A percentile compares a stretch with the other conserved stretches of the same genome.
Conservation (phyloP, 2,797 vertebrate genomes). For the Falco peregrinus region DNA sequence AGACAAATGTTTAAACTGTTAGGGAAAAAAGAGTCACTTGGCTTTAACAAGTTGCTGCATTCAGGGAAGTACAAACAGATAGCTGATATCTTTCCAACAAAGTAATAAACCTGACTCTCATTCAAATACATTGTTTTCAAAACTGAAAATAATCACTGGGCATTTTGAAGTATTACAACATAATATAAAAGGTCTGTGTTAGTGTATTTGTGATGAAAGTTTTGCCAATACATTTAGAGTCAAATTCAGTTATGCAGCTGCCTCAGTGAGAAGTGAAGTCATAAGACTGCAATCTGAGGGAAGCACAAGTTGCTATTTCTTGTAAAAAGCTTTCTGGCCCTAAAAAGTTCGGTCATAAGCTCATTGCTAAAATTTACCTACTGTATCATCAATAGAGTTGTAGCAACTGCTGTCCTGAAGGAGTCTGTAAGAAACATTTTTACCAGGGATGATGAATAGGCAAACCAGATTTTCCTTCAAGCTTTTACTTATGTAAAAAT, state of each 20-base stretch:
- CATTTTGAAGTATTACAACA: background rate
- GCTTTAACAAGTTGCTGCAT: background rate
- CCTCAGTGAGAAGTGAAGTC: background rate
- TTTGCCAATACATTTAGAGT: background rate
- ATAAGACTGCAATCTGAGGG: background rate
- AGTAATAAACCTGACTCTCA: background rate
- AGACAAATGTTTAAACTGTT: background rate
- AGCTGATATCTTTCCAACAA: background rate
- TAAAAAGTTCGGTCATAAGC: background rate
- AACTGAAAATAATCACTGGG: background rate
- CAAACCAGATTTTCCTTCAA: background rate
- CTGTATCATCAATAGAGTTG: background rate
- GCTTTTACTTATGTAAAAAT: background rate
- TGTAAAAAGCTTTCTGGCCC: background rate
- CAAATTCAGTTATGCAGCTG: background rate
- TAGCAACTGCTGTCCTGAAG: background rate
- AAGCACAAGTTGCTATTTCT: background rate
- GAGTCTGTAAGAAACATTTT: background rate
- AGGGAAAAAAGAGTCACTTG: background rate
- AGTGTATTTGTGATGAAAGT: background rate
- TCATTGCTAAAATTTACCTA: background rate
- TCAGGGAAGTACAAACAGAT: background rate
- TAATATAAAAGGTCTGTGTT: fast-evolving
- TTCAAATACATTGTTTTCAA: background rate
- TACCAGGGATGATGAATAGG: background rate